These are phyloP conservation scores for Paracanthobrama guichenoti DNA, from an alignment of 2,113 vertebrate genomes.

Conservation along the genomic window DNA sequence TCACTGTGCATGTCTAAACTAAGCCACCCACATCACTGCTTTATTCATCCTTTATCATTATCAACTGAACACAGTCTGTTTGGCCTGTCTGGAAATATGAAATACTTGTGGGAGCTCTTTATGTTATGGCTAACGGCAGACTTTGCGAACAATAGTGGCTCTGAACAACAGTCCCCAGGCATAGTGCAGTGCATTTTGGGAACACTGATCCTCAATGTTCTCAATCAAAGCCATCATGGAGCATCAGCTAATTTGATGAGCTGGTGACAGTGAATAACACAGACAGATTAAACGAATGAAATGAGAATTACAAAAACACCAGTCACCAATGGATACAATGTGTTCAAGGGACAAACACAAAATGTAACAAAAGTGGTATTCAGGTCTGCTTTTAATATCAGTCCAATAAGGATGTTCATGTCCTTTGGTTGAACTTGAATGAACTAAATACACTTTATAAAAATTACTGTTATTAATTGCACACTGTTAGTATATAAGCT, in stretches of 20 bases:
- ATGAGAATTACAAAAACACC: not conserved
- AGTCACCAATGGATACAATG: not conserved
- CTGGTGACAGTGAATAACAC: slow-evolving; percentile 18
- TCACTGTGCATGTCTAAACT: slow-evolving; percentile 28
- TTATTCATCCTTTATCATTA: slow-evolving; percentile 35
- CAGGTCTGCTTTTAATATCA: not conserved
- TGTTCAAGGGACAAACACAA: not conserved
- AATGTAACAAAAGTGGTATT: not conserved
- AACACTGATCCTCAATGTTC: not conserved
- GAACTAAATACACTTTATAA: not conserved
- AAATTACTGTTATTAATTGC: not conserved
- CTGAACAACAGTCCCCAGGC: not conserved
- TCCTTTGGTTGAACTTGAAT: not conserved
- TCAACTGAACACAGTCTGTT: slow-evolving; percentile 17
- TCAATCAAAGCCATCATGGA: slow-evolving; percentile 34
- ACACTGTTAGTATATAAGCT: not conserved
- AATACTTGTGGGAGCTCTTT: slow-evolving; percentile 20
- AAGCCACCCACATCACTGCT: slow-evolving; percentile 47
- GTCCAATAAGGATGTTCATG: not conserved
- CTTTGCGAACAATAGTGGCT: slow-evolving; percentile 21
- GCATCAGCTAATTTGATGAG: slow-evolving; percentile 19
- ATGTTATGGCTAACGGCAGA: slow-evolving; percentile 31
- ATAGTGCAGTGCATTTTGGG: slow-evolving; percentile 24
- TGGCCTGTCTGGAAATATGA: slow-evolving; percentile 16
- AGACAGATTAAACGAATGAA: slow-evolving; percentile 12